A percentile compares a stretch with the other conserved stretches of the same genome.
Evolutionary conservation across 2,113 vertebrate species (phyloP).

Genomic region (Verasper variegatus): DNA sequence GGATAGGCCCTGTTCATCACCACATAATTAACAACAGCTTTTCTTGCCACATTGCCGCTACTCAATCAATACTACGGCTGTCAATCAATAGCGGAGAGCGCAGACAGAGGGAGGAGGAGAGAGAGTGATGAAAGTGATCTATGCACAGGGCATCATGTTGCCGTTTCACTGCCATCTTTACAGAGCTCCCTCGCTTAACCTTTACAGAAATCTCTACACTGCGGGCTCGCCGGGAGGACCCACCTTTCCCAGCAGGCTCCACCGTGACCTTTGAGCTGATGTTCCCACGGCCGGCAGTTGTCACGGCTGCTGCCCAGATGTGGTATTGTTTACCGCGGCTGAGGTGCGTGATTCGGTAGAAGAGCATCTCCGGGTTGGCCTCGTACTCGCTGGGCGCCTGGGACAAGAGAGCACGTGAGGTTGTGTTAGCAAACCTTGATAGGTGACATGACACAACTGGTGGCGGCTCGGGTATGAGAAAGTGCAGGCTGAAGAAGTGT

Average conservation of each 20-base stretch:
- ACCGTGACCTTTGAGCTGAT: slow-evolving; percentile 96
- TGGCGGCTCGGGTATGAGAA: neutral
- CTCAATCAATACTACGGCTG: slow-evolving; percentile 78
- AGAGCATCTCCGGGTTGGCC: slow-evolving; percentile 94
- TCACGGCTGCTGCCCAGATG: slow-evolving; percentile 97
- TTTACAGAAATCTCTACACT: slow-evolving; percentile 54
- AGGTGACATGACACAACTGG: neutral
- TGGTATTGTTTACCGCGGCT: slow-evolving; percentile 94
- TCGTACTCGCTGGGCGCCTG: slow-evolving; percentile 99
- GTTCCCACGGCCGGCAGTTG: slow-evolving; percentile 95
- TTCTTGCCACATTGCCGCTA: slow-evolving; percentile 68
- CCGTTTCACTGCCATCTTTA: slow-evolving; percentile 40
- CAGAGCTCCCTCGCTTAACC: slow-evolving; percentile 54
- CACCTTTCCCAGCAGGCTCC: slow-evolving; percentile 96
- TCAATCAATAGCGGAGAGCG: slow-evolving; percentile 74
- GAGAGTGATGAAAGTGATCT: slow-evolving; percentile 41
- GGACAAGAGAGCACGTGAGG: slow-evolving; percentile 37
- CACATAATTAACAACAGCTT: slow-evolving; percentile 83
- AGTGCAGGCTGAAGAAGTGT: neutral
- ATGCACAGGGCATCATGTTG: slow-evolving; percentile 29
- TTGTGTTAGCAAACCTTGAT: slow-evolving; percentile 37
- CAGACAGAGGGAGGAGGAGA: slow-evolving; percentile 35
- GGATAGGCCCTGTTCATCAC: slow-evolving; percentile 80
- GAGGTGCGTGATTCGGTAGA: slow-evolving; percentile 96
- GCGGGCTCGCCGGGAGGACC: slow-evolving; percentile 44